Evolutionary conservation across 1,140 invertebrate genomes (phyloP).

Genomic region (Neelides sp.): DNA sequence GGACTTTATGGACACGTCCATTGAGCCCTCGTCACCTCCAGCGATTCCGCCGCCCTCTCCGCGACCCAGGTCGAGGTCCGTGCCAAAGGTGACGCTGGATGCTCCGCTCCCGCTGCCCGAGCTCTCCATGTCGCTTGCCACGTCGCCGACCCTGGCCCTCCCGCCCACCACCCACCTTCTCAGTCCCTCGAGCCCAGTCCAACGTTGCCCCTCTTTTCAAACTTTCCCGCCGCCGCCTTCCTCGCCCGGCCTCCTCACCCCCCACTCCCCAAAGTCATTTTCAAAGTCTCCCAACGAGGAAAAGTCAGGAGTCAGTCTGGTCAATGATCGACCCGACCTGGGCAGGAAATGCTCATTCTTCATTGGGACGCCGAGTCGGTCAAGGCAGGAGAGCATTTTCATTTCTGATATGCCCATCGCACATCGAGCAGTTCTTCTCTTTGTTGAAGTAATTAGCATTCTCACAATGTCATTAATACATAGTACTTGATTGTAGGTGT

Average conservation of each 20-base stretch:
- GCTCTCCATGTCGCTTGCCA: slow-evolving; percentile 21
- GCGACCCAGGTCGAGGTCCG: slow-evolving; percentile 41
- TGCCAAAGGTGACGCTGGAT: slow-evolving; percentile 42
- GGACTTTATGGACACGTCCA: slow-evolving; percentile 34
- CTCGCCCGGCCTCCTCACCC: slow-evolving; percentile 26
- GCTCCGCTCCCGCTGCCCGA: slow-evolving; percentile 36
- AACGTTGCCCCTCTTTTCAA: slow-evolving; percentile 27
- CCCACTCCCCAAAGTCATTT: slow-evolving; percentile 22
- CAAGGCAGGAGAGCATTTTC: slow-evolving; percentile 34
- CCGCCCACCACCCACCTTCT: slow-evolving; percentile 31
- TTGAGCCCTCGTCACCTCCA: slow-evolving; percentile 30
- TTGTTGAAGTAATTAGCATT: slow-evolving; percentile 36
- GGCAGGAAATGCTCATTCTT: slow-evolving; percentile 36
- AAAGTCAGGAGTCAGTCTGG: slow-evolving; percentile 3
- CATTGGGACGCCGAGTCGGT: no score
- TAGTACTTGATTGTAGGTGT: background rate
- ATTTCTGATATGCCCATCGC: slow-evolving; percentile 36
- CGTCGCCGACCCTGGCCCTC: slow-evolving; percentile 33
- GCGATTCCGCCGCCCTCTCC: slow-evolving; percentile 33
- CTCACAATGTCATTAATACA: no score
- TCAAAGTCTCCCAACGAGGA: slow-evolving; percentile 21
- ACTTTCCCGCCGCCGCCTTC: slow-evolving; percentile 20
- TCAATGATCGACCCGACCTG: slow-evolving; percentile 23
- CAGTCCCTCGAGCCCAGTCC: slow-evolving; percentile 32
- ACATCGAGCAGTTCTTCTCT: slow-evolving; percentile 38